Base-by-base conservation (phyloP, 2,888 invertebrate genomes). In the Macrosiphum euphorbiae region DNA sequence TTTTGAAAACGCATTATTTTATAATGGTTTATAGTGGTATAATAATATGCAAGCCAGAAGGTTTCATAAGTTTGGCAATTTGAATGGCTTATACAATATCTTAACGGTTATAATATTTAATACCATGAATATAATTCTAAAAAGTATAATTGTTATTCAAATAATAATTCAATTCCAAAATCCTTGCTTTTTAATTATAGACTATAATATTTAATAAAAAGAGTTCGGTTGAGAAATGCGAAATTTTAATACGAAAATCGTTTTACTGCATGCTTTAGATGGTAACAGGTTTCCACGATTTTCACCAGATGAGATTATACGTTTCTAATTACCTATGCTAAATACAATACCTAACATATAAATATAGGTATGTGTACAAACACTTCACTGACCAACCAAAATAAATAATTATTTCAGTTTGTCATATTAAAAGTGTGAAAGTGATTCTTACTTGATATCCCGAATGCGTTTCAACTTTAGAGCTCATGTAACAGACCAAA, bases 401-500 rank as follows among this genome's bases (percentile, higher is more conserved):
- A 67, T n/a, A 61, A 84, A 84, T 41, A 7, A 84, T 4, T 84
- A 41, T 84, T 84, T 84, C 41, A 44, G 85, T 85, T 13, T 20
- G 16, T 41, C 35, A 41, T 58, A 84, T 35, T 13, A 85, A 26
- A 41, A n/a, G 16, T 55, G 7, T 7, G 13, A 55, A 78, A 47
- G 35, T 1, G 28, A 41, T 47, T 78, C 93, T 94, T 87, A 94
- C 94, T 94, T 90, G 94, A 50, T 94, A 94, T 61, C 85, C 94
- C 1, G 94, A 90, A 52, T 52, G 90, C 0, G 28, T n/a, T 86
- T 87, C 28, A 28, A 67, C 26, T 13, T 41, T 50, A 52, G 90
- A 94, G 44, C 50, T 94, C 94, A 94, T 91, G 44, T 92, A 92
- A 16, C 94, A 94, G 24, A 55, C 86, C 35, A 94, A 88, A 84